Conservation (phyloP, 2,888 invertebrate species). For the Didymodactylos carnosus region DNA sequence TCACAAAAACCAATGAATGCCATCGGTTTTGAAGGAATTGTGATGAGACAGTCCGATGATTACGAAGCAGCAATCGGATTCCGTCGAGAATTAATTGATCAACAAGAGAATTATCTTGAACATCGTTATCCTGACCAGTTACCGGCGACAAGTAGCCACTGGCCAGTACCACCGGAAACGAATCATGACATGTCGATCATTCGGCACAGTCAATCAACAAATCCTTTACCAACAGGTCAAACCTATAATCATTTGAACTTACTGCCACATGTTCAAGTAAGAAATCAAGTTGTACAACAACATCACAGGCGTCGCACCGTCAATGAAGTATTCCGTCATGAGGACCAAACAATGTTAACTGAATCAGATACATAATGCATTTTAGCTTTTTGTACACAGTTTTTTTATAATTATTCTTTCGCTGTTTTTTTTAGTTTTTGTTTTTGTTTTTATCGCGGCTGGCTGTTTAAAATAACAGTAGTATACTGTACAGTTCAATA, state of each 20-base stretch:
- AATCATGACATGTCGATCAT: too few species aligned
- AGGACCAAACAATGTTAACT: not conserved
- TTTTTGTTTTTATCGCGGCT: not conserved
- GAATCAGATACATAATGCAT: not conserved
- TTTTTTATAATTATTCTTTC: not conserved
- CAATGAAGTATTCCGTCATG: too few species aligned
- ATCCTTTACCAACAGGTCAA: not conserved
- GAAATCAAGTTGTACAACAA: not conserved
- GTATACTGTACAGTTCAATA: constrained; percentile 1
- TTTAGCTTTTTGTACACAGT: too few species aligned
- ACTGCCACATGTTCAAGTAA: not conserved
- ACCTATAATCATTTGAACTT: not conserved
- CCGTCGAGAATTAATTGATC: not conserved
- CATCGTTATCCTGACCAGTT: too few species aligned
- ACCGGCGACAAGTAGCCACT: too few species aligned
- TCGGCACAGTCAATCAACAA: not conserved
- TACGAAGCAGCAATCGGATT: not conserved
- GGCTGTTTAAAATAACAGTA: not conserved
- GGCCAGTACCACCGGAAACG: not conserved
- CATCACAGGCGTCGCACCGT: too few species aligned
- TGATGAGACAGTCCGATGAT: not conserved
- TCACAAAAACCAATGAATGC: not conserved
- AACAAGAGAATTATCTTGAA: not conserved
- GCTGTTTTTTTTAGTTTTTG: not conserved
- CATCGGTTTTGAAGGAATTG: not conserved